Evolutionary conservation across 2,797 vertebrate species (phyloP), one percentile per base, ranked within the genome.

Genomic region (Melanotaenia trifasciata): DNA sequence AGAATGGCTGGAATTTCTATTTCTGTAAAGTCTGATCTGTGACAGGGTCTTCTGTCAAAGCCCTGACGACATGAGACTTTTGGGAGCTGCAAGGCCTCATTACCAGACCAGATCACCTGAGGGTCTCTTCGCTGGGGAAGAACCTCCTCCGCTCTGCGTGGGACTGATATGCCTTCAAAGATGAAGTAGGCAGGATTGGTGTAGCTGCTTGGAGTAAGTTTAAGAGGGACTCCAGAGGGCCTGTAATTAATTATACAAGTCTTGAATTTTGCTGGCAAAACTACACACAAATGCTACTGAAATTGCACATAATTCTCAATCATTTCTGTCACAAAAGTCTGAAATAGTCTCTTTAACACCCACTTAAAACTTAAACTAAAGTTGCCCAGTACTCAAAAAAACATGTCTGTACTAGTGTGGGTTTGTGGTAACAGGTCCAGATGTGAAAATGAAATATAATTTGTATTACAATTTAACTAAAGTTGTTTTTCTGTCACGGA

Each of bases 171-270:
- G 1, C 93, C 94, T 84, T 96, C 96, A 22, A 96, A 95, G 76
- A 96, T 94, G 87, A 95, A 95, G 89, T 96, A 96, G 57, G 95
- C 95, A 7, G 96, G 95, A 76, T 96, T 96, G 83, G 94, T 96
- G 91, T 95, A 96, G 87, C 95, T 95, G 87, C 90, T 95, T 3
- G 93, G 82, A 7, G 85, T 87, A 22, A 86, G 74, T 79, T 91
- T 87, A 26, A 85, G 57, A 33, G 93, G 81, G 51, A 80, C 79
- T 62, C 90, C 84, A 1, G 85, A 76, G 3, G 79, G 73, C 82
- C 95, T 95, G 85, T 3, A 83, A 84, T 1, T 28, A 64, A 70
- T 47, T 22, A 74, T 0, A 84, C 12, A 64, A 40, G 0, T 47
- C 12, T 28, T 4, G 24, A 78, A 18, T 38, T 57, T 57, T 53